Conservation (phyloP, 1,140 invertebrate species). For the Chymomyza costata region DNA sequence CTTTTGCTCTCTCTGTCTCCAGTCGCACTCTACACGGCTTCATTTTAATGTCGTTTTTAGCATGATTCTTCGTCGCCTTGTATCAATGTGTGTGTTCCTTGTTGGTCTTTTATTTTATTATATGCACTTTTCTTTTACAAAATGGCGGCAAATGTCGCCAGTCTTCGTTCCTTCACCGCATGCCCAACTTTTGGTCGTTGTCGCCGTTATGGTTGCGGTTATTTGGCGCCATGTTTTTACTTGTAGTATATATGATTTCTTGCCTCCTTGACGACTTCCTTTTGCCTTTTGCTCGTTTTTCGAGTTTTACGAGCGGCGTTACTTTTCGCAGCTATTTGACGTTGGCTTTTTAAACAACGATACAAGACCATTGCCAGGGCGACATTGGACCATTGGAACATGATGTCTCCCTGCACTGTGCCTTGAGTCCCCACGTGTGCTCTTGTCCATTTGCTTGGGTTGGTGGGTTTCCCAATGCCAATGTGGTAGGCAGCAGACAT, state of each 20-base stretch:
- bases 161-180: conserved; percentile 26
- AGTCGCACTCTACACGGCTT: neutral
- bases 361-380: conserved; percentile 40
- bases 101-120: conserved; percentile 70
- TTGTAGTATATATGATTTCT: neutral
- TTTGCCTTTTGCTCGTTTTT: no score
- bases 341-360: conserved; percentile 70
- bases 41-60: conserved; percentile 57
- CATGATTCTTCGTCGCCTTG: conserved; percentile 40
- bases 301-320: conserved; percentile 72
- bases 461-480: conserved; percentile 38
- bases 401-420: no score
- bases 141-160: conserved; percentile 70
- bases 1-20: conserved; percentile 4
- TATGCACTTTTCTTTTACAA: conserved; percentile 73
- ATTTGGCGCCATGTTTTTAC: conserved; percentile 71
- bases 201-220: conserved; percentile 68
- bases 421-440: conserved; percentile 52
- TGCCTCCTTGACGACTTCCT: neutral
- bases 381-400: no score
- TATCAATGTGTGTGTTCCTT: no score
- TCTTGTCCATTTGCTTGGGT: conserved; percentile 51
- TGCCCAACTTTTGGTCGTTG: conserved; percentile 9
- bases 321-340: conserved; percentile 71
- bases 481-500: conserved; percentile 61